Percentiles rank a stretch among this genome's conserved stretches.
Evolutionary conservation across 2,113 vertebrate species (phyloP).

Genomic region (Entelurus aequoreus): DNA sequence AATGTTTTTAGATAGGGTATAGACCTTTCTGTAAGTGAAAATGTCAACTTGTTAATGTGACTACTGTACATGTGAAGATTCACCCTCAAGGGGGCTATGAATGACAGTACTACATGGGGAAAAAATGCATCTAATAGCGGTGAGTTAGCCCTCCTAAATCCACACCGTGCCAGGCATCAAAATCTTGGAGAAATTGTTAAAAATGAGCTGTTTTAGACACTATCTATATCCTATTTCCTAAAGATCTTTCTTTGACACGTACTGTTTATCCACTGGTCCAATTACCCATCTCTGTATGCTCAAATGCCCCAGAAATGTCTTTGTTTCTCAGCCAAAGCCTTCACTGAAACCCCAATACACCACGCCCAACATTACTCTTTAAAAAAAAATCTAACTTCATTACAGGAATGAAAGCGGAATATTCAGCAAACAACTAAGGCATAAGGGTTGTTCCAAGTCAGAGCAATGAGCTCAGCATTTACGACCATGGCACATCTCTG

Average conservation of each 20-base stretch:
- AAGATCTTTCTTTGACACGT: slow-evolving; percentile 30
- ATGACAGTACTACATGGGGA: not conserved
- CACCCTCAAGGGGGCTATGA: not conserved
- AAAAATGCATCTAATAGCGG: not conserved
- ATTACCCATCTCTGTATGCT: slow-evolving; percentile 51
- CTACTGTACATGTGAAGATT: not conserved
- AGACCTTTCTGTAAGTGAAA: not conserved
- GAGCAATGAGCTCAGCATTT: not conserved
- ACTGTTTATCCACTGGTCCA: slow-evolving; percentile 37
- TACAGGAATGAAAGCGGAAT: slow-evolving; percentile 18
- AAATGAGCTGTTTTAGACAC: slow-evolving; percentile 22
- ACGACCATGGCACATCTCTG: slow-evolving; percentile 16
- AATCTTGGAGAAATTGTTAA: slow-evolving; percentile 27
- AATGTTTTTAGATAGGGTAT: not conserved
- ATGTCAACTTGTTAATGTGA: not conserved
- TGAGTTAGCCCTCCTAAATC: not conserved
- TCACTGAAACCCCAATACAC: slow-evolving; percentile 34
- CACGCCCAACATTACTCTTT: slow-evolving; percentile 34
- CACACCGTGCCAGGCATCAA: slow-evolving; percentile 14
- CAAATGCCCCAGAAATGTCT: slow-evolving; percentile 61
- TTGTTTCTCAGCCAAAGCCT: slow-evolving; percentile 30
- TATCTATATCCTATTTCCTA: slow-evolving; percentile 19
- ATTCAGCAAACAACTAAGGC: slow-evolving; percentile 16
- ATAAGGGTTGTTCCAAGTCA: slow-evolving; percentile 2
- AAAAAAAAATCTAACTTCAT: slow-evolving; percentile 10